Evolutionary conservation across 2,888 invertebrate species (phyloP).

Genomic region (Napeogenes inachia): DNA sequence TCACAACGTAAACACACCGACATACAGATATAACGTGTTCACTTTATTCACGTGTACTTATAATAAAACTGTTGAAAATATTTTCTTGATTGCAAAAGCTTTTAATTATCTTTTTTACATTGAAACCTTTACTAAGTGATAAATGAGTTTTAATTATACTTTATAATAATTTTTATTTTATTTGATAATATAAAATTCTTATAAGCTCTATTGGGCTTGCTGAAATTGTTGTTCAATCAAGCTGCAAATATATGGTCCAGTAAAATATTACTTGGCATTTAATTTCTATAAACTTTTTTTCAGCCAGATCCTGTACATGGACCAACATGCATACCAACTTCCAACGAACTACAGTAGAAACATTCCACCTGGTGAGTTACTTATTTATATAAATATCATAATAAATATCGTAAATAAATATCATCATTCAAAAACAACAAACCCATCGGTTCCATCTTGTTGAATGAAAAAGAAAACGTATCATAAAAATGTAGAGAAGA

Average conservation of each 20-base stretch:
- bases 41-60: slow-evolving; percentile 7
- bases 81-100: neutral
- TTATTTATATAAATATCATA: slow-evolving; percentile 10
- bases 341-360: slow-evolving; percentile 73
- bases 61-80: neutral
- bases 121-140: too few species aligned
- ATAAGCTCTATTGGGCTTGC: too few species aligned
- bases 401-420: neutral
- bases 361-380: slow-evolving; percentile 69
- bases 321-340: slow-evolving; percentile 68
- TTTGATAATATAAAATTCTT: too few species aligned
- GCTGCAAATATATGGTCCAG: slow-evolving; percentile 24
- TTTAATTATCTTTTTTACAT: too few species aligned
- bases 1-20: slow-evolving; percentile 13
- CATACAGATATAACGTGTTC: slow-evolving; percentile 8
- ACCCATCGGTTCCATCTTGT: neutral
- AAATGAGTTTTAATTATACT: too few species aligned
- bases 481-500: neutral
- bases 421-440: neutral
- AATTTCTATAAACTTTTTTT: slow-evolving; percentile 57
- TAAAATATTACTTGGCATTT: slow-evolving; percentile 36
- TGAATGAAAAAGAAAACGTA: too few species aligned
- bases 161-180: too few species aligned
- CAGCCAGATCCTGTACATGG: slow-evolving; percentile 78
- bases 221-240: neutral